phyloP scores from a whole-genome alignment of 35 echinoderm and acorn worm species.

The Apostichopus californicus region DNA sequence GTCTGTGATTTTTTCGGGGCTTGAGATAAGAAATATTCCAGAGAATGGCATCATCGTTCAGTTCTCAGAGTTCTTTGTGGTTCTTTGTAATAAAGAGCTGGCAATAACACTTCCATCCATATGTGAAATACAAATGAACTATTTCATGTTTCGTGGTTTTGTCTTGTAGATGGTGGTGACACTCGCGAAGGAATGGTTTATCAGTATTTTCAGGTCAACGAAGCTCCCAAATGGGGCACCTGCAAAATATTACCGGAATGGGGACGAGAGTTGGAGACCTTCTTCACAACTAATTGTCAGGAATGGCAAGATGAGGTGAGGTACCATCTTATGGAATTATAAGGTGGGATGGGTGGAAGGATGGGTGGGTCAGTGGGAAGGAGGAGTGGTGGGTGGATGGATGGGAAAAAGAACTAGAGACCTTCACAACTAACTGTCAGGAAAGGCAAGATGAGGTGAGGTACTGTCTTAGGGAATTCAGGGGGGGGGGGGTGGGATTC shows the following conservation, averaged over 20 bases:
- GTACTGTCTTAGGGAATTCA: neutral
- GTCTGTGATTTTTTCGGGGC: no score
- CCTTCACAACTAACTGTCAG: conserved; percentile 63
- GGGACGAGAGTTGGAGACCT: conserved; percentile 72
- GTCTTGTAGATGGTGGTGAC: conserved; percentile 47
- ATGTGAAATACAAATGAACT: no score
- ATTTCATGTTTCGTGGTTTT: no score
- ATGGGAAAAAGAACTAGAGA: conserved; percentile 68
- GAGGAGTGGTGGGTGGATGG: no score
- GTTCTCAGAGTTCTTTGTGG: no score
- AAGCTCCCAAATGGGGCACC: conserved; percentile 63
- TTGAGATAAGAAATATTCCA: no score
- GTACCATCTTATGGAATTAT: neutral
- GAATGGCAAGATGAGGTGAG: conserved; percentile 86
- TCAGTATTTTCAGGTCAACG: conserved; percentile 77
- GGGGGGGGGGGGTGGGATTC: neutral
- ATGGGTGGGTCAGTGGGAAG: neutral
- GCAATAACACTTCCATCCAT: no score
- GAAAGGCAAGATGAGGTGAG: conserved; percentile 83
- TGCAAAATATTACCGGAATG: conserved; percentile 65
- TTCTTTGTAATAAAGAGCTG: no score
- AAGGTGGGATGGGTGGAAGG: no score
- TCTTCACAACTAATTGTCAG: conserved; percentile 70
- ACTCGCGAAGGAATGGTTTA: conserved; percentile 44
- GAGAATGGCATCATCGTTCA: no score